Evolutionary conservation across 2,797 vertebrate species (phyloP).

Genomic region (Hirundo rustica): DNA sequence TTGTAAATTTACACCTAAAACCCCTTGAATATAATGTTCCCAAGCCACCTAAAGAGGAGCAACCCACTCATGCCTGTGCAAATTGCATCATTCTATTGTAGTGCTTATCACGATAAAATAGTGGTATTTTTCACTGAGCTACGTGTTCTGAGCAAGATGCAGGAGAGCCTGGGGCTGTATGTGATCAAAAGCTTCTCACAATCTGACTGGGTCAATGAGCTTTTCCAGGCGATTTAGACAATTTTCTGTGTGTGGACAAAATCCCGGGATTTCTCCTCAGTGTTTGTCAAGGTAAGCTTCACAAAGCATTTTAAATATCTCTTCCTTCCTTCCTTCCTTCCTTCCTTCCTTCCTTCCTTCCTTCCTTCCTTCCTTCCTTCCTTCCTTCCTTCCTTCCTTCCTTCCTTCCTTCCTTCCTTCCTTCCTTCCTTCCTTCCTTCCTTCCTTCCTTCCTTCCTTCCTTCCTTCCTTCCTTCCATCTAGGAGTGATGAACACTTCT

Average conservation of each 20-base stretch:
- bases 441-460: too few species aligned
- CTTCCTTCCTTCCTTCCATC: too few species aligned
- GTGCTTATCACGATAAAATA: slow-evolving; percentile 61
- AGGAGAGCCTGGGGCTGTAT: background rate
- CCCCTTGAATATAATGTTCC: background rate
- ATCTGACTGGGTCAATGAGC: slow-evolving; percentile 13
- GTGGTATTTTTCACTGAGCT: slow-evolving; percentile 7
- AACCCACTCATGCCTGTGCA: slow-evolving; percentile 41
- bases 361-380: background rate
- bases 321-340: background rate
- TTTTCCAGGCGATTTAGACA: slow-evolving; percentile 25
- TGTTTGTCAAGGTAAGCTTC: background rate
- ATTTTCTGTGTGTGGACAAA: slow-evolving; percentile 11
- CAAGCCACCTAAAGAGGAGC: slow-evolving; percentile 39
- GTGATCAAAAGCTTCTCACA: background rate
- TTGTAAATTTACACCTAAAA: slow-evolving; percentile 27
- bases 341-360: background rate
- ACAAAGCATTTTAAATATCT: background rate
- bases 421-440: background rate
- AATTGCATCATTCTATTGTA: slow-evolving; percentile 44
- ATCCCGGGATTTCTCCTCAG: background rate
- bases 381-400: too few species aligned
- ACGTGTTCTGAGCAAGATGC: slow-evolving; percentile 23
- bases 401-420: too few species aligned
- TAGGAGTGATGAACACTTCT: background rate